Conservation (phyloP, 2,888 invertebrate genomes). For the Pyrrhosoma nymphula region DNA sequence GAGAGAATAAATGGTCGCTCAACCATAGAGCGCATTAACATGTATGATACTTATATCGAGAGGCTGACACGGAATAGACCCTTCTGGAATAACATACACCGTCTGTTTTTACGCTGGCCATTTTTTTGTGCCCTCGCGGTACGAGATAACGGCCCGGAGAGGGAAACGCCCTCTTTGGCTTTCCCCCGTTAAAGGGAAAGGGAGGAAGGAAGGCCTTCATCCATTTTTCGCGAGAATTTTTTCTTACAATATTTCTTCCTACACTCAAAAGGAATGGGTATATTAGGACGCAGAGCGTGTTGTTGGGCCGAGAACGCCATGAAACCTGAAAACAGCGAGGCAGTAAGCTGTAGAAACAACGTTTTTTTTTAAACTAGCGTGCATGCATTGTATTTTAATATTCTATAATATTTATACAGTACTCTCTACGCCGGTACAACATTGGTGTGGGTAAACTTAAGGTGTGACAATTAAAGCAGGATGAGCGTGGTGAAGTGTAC, state of each 20-base stretch:
- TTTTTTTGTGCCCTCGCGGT: not conserved
- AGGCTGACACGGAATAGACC: slow-evolving; percentile 13
- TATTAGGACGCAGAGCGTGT: not conserved
- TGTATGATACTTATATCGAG: slow-evolving; percentile 18
- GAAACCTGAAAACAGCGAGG: too few relatives aligned
- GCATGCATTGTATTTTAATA: too few relatives aligned
- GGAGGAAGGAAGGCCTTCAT: not conserved
- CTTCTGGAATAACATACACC: not conserved
- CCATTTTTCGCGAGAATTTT: not conserved
- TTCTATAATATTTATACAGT: too few relatives aligned
- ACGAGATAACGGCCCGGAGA: not conserved
- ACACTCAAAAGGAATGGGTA: not conserved
- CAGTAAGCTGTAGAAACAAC: too few relatives aligned
- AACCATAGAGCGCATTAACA: not conserved
- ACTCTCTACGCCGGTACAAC: too few relatives aligned
- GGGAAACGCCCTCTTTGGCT: not conserved
- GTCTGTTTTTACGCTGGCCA: not conserved
- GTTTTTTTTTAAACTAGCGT: too few relatives aligned
- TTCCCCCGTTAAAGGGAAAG: not conserved
- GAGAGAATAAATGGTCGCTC: not conserved
- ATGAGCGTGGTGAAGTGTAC: too few relatives aligned
- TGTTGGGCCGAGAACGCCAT: not conserved
- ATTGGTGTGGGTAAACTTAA: too few relatives aligned
- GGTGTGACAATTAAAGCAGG: too few relatives aligned
- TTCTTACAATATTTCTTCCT: not conserved